Conservation (phyloP, 1,140 invertebrate species). For the Bombus waltoni region DNA sequence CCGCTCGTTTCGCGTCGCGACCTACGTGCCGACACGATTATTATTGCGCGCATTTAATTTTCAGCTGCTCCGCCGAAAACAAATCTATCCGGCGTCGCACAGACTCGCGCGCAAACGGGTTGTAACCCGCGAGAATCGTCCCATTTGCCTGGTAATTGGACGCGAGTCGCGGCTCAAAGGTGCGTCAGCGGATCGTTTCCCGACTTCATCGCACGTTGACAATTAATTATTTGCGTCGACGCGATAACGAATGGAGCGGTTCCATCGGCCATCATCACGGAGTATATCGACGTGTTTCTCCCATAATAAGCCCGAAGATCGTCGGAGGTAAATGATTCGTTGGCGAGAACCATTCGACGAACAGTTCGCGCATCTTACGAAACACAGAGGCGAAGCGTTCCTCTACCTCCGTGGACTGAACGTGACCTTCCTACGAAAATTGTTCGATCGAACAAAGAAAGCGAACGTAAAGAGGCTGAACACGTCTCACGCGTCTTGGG, state of each 20-base stretch:
- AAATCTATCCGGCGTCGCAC: background rate
- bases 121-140: background rate
- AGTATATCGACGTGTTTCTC: background rate
- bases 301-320: no score
- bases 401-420: background rate
- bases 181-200: background rate
- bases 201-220: constrained; percentile 39
- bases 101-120: background rate
- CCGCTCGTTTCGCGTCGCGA: constrained; percentile 17
- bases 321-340: no score
- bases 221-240: constrained; percentile 32
- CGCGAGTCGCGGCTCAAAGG: background rate
- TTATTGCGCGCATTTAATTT: constrained; percentile 52
- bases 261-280: background rate
- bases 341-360: background rate
- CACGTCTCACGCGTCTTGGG: no score
- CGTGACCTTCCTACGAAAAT: background rate
- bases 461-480: background rate
- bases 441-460: background rate
- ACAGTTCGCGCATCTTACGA: background rate
- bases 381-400: background rate
- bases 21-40: constrained; percentile 48
- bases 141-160: constrained; percentile 13
- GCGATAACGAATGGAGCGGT: constrained; percentile 5
- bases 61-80: constrained; percentile 34